A percentile compares a stretch with the other conserved stretches of the same genome.
Conservation (phyloP, 2,888 invertebrate species). For the Oeneis ivallda region DNA sequence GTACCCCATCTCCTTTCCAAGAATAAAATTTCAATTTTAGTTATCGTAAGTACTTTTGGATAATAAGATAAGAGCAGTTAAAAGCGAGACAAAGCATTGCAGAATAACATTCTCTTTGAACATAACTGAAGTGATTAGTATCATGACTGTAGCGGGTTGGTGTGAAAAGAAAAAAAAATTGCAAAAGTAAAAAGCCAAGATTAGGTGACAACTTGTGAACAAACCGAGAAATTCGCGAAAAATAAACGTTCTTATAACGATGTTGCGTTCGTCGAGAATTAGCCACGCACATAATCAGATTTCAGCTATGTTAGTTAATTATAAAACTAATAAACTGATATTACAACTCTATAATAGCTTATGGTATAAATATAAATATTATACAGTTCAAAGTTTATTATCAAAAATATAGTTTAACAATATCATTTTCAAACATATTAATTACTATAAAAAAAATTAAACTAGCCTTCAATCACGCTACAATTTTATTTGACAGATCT, state of each 20-base stretch:
- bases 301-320: constrained; percentile 69
- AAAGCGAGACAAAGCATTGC: constrained; percentile 57
- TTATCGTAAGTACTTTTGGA: neutral
- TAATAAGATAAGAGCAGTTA: constrained; percentile 21
- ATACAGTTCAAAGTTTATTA: constrained; percentile 7
- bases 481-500: too few species aligned
- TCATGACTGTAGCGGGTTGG: constrained; percentile 64
- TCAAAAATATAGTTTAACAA: neutral
- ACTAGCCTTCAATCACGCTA: too few species aligned
- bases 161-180: constrained; percentile 23
- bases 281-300: constrained; percentile 76
- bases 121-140: constrained; percentile 79
- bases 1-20: constrained; percentile 5
- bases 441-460: too few species aligned
- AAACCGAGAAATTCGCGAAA: neutral
- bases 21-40: neutral
- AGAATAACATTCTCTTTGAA: constrained; percentile 45
- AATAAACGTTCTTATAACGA: constrained; percentile 28
- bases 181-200: constrained; percentile 21
- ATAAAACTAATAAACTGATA: constrained; percentile 9
- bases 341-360: neutral
- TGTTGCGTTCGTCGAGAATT: constrained; percentile 72
- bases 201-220: neutral
- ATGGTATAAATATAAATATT: neutral
- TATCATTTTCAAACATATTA: too few species aligned